Evolutionary conservation across 2,113 vertebrate species (phyloP), one percentile per base, ranked within the genome.

Genomic region (Ictidomys tridecemlineatus): DNA sequence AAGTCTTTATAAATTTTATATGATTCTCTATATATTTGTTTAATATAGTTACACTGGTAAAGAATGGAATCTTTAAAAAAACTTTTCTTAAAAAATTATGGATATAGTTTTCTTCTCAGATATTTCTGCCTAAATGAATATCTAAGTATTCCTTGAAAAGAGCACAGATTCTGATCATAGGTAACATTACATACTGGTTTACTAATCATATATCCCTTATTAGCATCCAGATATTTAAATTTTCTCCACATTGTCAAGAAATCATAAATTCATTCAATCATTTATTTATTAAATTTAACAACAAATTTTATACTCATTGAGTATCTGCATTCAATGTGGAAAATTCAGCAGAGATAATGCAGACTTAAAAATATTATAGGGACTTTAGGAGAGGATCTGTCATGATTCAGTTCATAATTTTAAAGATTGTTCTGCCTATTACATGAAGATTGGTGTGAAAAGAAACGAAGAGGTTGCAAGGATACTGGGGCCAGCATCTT

Each of bases 221-320:
- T 85, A 94, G 20, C 39, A 85, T 72, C 12, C n/a, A 85, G 2
- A 90, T 63, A 83, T 30, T 93, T n/a, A 72, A 77, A 34, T 78
- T 61, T 85, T 96, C 22, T 85, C 72, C 72, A 48, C 48, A 56
- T 6, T 88, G 5, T 87, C 32, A 85, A 93, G 30, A 87, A 79
- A 11, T 78, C n/a, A 78, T 26, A 77, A 65, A 89, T 78, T 11
- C 20, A 82, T 82, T 77, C 22, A 65, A 6, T 61, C 11, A 51
- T 73, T 77, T 73, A 48, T 67, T 83, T 63, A 45, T 11, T 24
- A 28, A 85, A 9, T 45, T 91, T 87, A 94, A 85, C 9, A 53
- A 20, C 85, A 26, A 67, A 16, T 67, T 45, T 94, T n/a, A 56
- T 14, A 80, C 11, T 79, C 4, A n/a, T 20, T 74, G 48, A 63